These are phyloP conservation scores for Leuciscus idus DNA, from an alignment of 2,113 vertebrate species.

Conservation along the genomic window DNA sequence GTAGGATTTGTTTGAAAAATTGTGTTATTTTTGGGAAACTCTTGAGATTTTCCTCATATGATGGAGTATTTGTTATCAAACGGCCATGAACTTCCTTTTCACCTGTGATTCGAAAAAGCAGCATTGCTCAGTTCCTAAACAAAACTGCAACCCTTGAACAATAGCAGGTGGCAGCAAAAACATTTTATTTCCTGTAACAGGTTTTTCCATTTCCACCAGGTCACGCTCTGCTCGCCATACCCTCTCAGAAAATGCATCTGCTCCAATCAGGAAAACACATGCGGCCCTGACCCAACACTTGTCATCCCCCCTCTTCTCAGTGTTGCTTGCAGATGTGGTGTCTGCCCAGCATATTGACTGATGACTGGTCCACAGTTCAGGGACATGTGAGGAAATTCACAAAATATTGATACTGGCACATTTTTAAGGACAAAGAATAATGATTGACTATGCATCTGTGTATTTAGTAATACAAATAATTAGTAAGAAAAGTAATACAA, in stretches of 20 bases:
- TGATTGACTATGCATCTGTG: not conserved
- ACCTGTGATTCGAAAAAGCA: not conserved
- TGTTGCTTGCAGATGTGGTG: slow-evolving; percentile 21
- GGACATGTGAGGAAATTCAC: slow-evolving; percentile 18
- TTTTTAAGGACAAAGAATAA: not conserved
- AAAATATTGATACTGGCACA: not conserved
- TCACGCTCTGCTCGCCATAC: slow-evolving; percentile 56
- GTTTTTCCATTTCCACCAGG: slow-evolving; percentile 62
- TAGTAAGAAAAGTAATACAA: too few species aligned
- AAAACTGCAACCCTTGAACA: slow-evolving; percentile 9
- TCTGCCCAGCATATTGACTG: slow-evolving; percentile 28
- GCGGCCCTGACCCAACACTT: slow-evolving; percentile 29
- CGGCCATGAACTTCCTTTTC: slow-evolving; percentile 5
- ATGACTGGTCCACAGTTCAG: slow-evolving; percentile 37
- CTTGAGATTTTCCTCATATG: not conserved
- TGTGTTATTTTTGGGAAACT: not conserved
- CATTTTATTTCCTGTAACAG: slow-evolving; percentile 50
- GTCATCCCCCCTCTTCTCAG: not conserved
- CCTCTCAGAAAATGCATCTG: slow-evolving; percentile 28
- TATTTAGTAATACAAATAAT: not conserved
- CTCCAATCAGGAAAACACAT: slow-evolving; percentile 11
- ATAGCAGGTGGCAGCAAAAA: slow-evolving; percentile 60
- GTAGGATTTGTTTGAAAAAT: not conserved
- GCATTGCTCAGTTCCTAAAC: not conserved
- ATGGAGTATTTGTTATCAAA: not conserved